phyloP scores from a whole-genome alignment of 2,888 invertebrate species.

The Tachina grossa region DNA sequence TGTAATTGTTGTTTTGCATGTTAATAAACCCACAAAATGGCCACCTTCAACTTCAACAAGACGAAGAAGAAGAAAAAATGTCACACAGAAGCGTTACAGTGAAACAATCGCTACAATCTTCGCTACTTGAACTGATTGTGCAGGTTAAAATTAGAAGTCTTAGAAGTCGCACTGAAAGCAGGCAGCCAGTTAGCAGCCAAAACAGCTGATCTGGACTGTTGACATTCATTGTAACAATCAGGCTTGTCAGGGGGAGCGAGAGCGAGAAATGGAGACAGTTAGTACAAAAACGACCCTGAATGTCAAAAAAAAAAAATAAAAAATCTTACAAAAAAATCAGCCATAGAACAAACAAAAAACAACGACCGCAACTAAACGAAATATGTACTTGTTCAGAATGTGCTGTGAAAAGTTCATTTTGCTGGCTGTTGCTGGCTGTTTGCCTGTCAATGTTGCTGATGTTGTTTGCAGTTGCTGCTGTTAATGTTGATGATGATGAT shows the following conservation, averaged over 20 bases:
- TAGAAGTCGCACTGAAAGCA: conserved; percentile 2
- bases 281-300: conserved; percentile 56
- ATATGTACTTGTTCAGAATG: conserved; percentile 39
- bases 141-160: not conserved
- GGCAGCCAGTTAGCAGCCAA: conserved; percentile 3
- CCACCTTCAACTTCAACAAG: conserved; percentile 34
- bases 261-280: not conserved
- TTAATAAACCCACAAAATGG: conserved; percentile 48
- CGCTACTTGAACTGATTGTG: not conserved
- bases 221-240: conserved; percentile 67
- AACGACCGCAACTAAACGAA: conserved; percentile 14
- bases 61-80: conserved; percentile 39
- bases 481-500: conserved; percentile 46
- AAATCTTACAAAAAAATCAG: conserved; percentile 21
- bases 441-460: conserved; percentile 56
- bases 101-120: conserved; percentile 50
- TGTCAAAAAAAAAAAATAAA: conserved; percentile 56
- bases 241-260: not conserved
- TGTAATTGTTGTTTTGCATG: conserved; percentile 46
- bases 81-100: conserved; percentile 69
- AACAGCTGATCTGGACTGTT: conserved; percentile 55
- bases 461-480: conserved; percentile 48
- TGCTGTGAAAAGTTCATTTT: conserved; percentile 58
- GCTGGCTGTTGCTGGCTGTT: conserved; percentile 33
- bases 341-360: conserved; percentile 10